Evolutionary conservation across 2,888 invertebrate species (phyloP).

Genomic region (Pristionchus arcanus): DNA sequence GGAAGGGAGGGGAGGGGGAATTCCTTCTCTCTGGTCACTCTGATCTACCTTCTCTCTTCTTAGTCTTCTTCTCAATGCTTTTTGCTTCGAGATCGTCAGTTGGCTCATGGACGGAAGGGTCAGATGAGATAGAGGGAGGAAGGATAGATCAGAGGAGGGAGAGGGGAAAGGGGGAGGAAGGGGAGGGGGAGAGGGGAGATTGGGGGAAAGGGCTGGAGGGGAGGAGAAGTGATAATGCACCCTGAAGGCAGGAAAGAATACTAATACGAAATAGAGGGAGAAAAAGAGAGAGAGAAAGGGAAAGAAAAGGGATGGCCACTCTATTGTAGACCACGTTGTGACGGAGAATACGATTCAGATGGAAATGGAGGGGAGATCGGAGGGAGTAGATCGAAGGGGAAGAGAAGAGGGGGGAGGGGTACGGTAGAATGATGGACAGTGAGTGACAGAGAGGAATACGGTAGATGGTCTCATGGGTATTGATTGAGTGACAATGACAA

Average conservation of each 20-base stretch:
- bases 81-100: conserved; percentile 42
- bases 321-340: conserved; percentile 41
- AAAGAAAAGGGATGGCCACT: conserved; percentile 28
- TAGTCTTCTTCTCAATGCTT: conserved; percentile 9
- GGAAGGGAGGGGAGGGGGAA: not conserved
- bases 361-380: not conserved
- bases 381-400: conserved; percentile 2
- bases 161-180: not conserved
- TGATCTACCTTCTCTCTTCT: not conserved
- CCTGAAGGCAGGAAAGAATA: conserved; percentile 37
- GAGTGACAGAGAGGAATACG: not conserved
- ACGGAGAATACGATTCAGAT: conserved; percentile 5
- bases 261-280: conserved; percentile 3
- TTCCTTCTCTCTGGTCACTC: conserved; percentile 38
- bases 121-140: conserved; percentile 39
- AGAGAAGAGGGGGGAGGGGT: not conserved
- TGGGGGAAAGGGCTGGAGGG: conserved; percentile 10
- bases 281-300: conserved; percentile 20
- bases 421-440: not conserved
- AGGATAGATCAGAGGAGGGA: not conserved
- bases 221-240: conserved; percentile 36
- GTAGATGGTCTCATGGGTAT: conserved; percentile 21
- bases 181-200: not conserved
- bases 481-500: not conserved
- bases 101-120: conserved; percentile 48